Base-by-base conservation (phyloP, 2,888 invertebrate genomes). In the Lymantria dispar region DNA sequence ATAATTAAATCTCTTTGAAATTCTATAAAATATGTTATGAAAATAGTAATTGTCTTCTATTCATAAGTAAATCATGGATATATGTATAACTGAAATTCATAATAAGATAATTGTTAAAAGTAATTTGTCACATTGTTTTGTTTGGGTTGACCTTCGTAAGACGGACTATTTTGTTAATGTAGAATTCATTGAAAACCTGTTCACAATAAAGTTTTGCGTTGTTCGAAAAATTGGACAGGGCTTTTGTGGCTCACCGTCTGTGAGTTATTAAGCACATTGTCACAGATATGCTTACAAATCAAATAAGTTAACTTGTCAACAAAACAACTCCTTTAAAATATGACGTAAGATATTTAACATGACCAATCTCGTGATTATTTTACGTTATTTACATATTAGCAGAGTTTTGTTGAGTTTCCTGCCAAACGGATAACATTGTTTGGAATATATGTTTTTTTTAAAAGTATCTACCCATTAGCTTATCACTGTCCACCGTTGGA, bases 271-370 rank as follows among this genome's bases (percentile, higher is more conserved):
- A 55, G 56, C 59, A 72, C 50, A 83, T 80, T 72, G 76, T 76
- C 72, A 78, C 80, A 72, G 85, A 79, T 72, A 85, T 78, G 83
- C 81, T 74, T 69, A 72, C 61, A 76, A 80, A 80, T 79, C 68
- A 74, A 75, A 80, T 78, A 78, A 73, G 67, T 63, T 58, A 68
- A 55, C 56, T 69, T 68, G 55, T 60, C 67, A 70, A 69, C 68
- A 76, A 78, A 83, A 81, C 76, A 74, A 67, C 67, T 77, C 75
- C 60, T 75, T 74, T 74, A 74, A 65, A 73, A 62, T 56, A 70
- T 70, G 83, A 84, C 78, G 81, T 76, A 80, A 85, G 60, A 63
- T 42, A 50, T 58, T 61, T 59, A 73, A 70, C 65, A 70, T 80
- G 74, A 77, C 74, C 70, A 74, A 75, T 72, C 43, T 56, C 52